Percentiles rank a stretch among this genome's conserved stretches.
Evolutionary conservation across 53 echinoderm and acorn worm genomes (phyloP).

Genomic region (Hippasteria phrygiana): DNA sequence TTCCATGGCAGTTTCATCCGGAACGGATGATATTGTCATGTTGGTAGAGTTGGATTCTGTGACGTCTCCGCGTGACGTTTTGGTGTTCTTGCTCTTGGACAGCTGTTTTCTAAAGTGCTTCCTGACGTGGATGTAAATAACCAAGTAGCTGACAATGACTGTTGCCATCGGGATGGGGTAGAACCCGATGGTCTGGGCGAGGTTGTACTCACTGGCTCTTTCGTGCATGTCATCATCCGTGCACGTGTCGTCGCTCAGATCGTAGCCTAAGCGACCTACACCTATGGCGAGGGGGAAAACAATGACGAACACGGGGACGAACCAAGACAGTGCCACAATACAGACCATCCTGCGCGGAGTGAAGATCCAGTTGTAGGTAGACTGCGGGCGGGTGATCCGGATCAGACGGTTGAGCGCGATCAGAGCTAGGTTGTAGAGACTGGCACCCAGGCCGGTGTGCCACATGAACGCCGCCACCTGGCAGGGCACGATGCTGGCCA

Average conservation of each 20-base stretch:
- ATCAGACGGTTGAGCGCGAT: slow-evolving; percentile 63
- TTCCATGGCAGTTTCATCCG: neutral
- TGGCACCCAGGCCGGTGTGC: slow-evolving; percentile 49
- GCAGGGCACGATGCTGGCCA: slow-evolving; percentile 36
- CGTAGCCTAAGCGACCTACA: slow-evolving; percentile 42
- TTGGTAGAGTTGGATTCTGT: neutral
- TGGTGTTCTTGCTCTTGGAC: neutral
- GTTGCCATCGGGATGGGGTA: slow-evolving; percentile 37
- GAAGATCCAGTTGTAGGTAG: slow-evolving; percentile 30
- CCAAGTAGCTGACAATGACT: slow-evolving; percentile 34
- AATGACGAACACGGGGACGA: slow-evolving; percentile 44
- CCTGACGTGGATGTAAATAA: slow-evolving; percentile 52
- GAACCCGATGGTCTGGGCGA: slow-evolving; percentile 33
- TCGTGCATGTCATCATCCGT: slow-evolving; percentile 28
- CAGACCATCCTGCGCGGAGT: slow-evolving; percentile 29
- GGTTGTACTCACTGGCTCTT: slow-evolving; percentile 13
- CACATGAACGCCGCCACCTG: slow-evolving; percentile 43
- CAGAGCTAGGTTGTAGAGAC: slow-evolving; percentile 57
- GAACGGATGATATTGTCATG: neutral
- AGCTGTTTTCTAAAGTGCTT: slow-evolving; percentile 24
- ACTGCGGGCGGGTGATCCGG: slow-evolving; percentile 28
- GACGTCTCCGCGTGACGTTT: neutral
- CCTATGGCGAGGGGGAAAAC: slow-evolving; percentile 8
- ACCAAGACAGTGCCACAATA: slow-evolving; percentile 35
- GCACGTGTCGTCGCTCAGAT: slow-evolving; percentile 14